A percentile compares a stretch with the other conserved stretches of the same genome.
phyloP scores from a whole-genome alignment of 2,888 invertebrate genomes.

The Drymonia ruficornis region DNA sequence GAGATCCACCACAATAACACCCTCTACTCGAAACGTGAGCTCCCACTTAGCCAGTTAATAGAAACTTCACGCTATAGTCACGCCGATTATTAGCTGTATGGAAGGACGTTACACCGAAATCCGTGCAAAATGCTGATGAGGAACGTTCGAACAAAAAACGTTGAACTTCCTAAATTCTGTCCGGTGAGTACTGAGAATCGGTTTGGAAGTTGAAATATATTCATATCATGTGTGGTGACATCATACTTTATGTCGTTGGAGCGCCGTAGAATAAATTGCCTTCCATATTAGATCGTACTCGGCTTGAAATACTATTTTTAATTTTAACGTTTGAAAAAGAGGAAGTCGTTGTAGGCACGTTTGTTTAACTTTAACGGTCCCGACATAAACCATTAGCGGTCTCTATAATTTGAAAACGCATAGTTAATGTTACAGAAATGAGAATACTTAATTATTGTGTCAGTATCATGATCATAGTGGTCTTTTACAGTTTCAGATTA shows the following conservation, averaged over 20 bases:
- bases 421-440: background rate
- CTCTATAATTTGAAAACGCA: background rate
- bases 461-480: too few species aligned
- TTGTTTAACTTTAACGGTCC: slow-evolving; percentile 24
- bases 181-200: slow-evolving; percentile 31
- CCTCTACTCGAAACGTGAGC: slow-evolving; percentile 31
- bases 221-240: slow-evolving; percentile 39
- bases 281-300: slow-evolving; percentile 22
- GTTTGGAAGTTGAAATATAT: slow-evolving; percentile 26
- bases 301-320: slow-evolving; percentile 26
- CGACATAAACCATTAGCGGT: slow-evolving; percentile 13
- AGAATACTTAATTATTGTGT: too few species aligned
- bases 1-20: slow-evolving; percentile 32
- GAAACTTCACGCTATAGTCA: slow-evolving; percentile 22
- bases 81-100: slow-evolving; percentile 9
- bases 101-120: background rate
- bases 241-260: slow-evolving; percentile 37
- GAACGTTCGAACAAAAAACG: background rate
- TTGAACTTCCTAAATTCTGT: background rate
- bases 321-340: slow-evolving; percentile 5
- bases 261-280: slow-evolving; percentile 27
- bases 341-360: slow-evolving; percentile 14
- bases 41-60: slow-evolving; percentile 19
- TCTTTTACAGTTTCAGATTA: too few species aligned
- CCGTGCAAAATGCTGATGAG: background rate